A percentile compares a stretch with the other conserved stretches of the same genome.
Conservation (phyloP, 2,113 vertebrate genomes). For the Pseudonaja textilis region DNA sequence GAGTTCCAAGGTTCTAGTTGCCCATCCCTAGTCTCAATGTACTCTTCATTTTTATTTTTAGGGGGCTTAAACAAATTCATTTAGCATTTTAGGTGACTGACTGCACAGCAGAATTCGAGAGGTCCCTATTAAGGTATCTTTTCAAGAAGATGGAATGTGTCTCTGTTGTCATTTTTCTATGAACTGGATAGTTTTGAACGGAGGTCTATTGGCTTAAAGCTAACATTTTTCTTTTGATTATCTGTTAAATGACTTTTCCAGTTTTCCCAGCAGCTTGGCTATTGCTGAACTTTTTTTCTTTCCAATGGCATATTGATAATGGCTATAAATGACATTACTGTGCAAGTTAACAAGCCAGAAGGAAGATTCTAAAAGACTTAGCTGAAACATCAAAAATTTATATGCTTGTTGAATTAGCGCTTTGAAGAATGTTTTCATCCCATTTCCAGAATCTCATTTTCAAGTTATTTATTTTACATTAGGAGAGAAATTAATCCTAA, state of each 20-base stretch:
- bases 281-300: conserved; percentile 42
- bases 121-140: not conserved
- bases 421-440: not conserved
- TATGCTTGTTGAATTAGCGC: not conserved
- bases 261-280: conserved; percentile 36
- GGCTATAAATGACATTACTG: conserved; percentile 3
- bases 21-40: not conserved
- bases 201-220: conserved; percentile 43
- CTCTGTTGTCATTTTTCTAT: conserved; percentile 21
- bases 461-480: not conserved
- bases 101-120: not conserved
- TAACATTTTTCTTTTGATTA: conserved; percentile 31
- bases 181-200: conserved; percentile 7
- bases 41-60: not conserved
- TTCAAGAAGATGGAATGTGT: not conserved
- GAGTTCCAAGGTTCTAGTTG: not conserved
- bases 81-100: not conserved
- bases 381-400: not conserved
- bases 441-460: not conserved
- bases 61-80: not conserved
- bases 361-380: not conserved
- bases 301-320: conserved; percentile 30
- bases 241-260: conserved; percentile 39
- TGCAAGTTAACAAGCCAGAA: not conserved
- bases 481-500: not conserved